These are phyloP conservation scores for Cepaea nemoralis DNA, from an alignment of 1,140 invertebrate genomes.

Conservation along the genomic window DNA sequence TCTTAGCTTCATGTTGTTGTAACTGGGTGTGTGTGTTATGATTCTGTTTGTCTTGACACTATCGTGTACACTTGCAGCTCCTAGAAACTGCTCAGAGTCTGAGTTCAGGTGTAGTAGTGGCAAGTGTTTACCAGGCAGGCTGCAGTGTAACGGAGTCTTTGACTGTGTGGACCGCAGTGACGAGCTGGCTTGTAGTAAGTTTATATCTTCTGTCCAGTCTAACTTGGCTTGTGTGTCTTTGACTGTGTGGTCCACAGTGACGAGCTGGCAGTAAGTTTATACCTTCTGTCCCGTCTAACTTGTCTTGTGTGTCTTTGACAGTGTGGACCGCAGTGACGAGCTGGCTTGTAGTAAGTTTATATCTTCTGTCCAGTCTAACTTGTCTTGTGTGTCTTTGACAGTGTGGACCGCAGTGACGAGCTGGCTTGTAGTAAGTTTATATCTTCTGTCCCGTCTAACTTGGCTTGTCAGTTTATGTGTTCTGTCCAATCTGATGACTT, in stretches of 20 bases:
- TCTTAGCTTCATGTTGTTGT: too few species aligned
- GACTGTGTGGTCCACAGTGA: slow-evolving; percentile 69
- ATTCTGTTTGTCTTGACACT: too few species aligned
- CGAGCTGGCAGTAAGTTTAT: slow-evolving; percentile 55
- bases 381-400: too few species aligned
- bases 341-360: slow-evolving; percentile 50
- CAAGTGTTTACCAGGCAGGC: slow-evolving; percentile 59
- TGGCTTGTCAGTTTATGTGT: slow-evolving; percentile 66
- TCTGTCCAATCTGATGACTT: slow-evolving; percentile 66
- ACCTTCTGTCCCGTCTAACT: too few species aligned
- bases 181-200: slow-evolving; percentile 60
- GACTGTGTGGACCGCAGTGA: slow-evolving; percentile 69
- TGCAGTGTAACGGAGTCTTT: slow-evolving; percentile 63
- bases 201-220: too few species aligned
- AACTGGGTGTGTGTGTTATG: too few species aligned
- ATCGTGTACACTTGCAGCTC: slow-evolving; percentile 38
- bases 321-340: slow-evolving; percentile 68
- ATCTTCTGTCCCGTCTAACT: too few species aligned
- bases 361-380: too few species aligned
- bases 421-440: slow-evolving; percentile 50
- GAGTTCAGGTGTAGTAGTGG: slow-evolving; percentile 52
- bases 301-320: slow-evolving; percentile 65
- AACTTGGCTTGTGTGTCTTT: too few species aligned
- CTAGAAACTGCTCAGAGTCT: slow-evolving; percentile 44
- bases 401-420: slow-evolving; percentile 68